phyloP scores from a whole-genome alignment of 2,113 vertebrate genomes.

The Beaufortia kweichowensis region DNA sequence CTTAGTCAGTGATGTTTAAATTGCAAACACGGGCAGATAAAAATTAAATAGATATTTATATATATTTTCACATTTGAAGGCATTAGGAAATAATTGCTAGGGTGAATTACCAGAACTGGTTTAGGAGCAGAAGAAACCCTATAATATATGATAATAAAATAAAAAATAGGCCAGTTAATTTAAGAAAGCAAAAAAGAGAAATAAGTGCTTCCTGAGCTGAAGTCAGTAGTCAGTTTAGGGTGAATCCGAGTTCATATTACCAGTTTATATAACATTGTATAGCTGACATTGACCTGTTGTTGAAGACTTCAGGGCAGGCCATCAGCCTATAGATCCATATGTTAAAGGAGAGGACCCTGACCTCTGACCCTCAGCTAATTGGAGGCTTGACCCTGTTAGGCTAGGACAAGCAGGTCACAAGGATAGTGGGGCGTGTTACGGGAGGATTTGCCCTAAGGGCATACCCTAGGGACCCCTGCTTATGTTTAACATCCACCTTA shows the following conservation, averaged over 20 bases:
- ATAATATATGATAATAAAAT: no score
- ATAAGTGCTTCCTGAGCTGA: background rate
- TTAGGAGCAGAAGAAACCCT: no score
- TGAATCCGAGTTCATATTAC: background rate
- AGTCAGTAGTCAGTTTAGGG: background rate
- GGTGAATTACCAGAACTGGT: background rate
- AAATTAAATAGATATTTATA: background rate
- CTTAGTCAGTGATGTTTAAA: background rate
- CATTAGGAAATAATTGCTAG: background rate
- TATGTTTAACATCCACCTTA: slow-evolving; percentile 49
- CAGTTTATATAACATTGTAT: slow-evolving; percentile 1
- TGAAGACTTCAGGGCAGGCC: background rate
- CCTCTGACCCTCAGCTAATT: slow-evolving; percentile 52
- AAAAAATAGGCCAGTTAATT: background rate
- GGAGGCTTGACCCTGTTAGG: slow-evolving; percentile 55
- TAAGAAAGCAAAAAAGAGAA: no score
- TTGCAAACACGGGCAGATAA: background rate
- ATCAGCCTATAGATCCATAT: slow-evolving; percentile 44
- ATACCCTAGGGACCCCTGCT: slow-evolving; percentile 50
- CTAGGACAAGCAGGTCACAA: slow-evolving; percentile 50
- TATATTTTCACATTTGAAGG: background rate
- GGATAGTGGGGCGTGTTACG: slow-evolving; percentile 32
- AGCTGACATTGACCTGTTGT: slow-evolving; percentile 48
- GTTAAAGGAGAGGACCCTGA: slow-evolving; percentile 47
- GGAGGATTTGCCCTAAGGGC: slow-evolving; percentile 49